Base-by-base conservation (phyloP, 2,797 vertebrate genomes). In the Chelon labrosus region DNA sequence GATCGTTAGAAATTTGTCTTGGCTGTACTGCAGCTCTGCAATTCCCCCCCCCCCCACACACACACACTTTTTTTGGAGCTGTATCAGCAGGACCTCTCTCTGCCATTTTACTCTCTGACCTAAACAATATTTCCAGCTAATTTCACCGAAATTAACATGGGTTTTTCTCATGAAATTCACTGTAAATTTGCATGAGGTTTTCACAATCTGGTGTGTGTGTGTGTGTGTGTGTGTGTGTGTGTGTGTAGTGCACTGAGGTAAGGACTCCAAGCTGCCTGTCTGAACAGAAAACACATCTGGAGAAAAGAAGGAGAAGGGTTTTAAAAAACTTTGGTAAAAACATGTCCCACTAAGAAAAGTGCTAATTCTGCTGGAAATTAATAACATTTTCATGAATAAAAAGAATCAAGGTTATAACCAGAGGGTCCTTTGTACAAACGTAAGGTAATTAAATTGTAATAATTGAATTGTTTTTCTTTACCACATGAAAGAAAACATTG, bases 231-330 rank as follows among this genome's bases (percentile, higher is more conserved):
- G 42, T 70, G 75, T 52, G 60, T 58, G 47, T 25, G 53, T 67
- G 78, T 72, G 25, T 47, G 47, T 42, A 55, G 59, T 77, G 70
- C 68, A 70, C 42, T 13, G 41, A 63, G 64, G 56, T 92, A 94
- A 95, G 73, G 51, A 85, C 59, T 95, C 73, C 89, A 94, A 94
- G 91, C 88, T 95, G 93, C 62, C n/a, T 79, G 88, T 90, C 79
- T 84, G 81, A 83, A 76, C 76, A 83, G 52, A 75, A 71, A 79
- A 52, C 87, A 85, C 93, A 94, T 94, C 93, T 94, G 92, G 90
- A 77, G 68, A 56, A 67, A 65, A 73, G 80, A 19, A 66, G 59
- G 51, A n/a, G 13, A 46, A 66, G 69, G 62, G 72, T 63, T 79
- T 25, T 58, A 58, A 57, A 65, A 56, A 79, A 27, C 25, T 27